These are phyloP conservation scores for Leptura quadrifasciata DNA, from an alignment of 2,888 invertebrate species.

Conservation along the genomic window DNA sequence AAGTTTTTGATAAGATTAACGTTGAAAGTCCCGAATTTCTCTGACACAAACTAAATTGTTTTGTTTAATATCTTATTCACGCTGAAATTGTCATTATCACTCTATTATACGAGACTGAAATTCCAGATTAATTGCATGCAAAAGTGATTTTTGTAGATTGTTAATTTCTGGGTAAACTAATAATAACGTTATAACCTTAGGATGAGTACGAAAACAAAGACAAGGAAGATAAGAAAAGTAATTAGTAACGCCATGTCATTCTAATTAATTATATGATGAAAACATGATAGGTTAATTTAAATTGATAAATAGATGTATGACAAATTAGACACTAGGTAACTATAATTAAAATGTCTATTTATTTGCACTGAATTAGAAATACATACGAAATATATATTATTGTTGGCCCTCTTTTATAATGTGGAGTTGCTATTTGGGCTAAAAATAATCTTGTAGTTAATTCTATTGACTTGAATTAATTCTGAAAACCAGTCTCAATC, in stretches of 20 bases:
- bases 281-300: neutral
- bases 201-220: neutral
- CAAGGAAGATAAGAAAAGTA: conserved; percentile 1
- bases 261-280: neutral
- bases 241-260: conserved; percentile 7
- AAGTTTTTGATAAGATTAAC: conserved; percentile 73
- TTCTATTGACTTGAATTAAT: too few relatives aligned
- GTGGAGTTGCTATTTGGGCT: too few relatives aligned
- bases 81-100: conserved; percentile 51
- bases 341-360: neutral
- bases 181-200: conserved; percentile 7
- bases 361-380: too few relatives aligned
- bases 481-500: too few relatives aligned
- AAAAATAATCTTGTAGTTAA: too few relatives aligned
- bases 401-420: too few relatives aligned
- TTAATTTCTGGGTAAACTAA: conserved; percentile 19
- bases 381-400: too few relatives aligned
- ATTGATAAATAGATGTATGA: neutral
- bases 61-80: conserved; percentile 58
- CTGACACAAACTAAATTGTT: conserved; percentile 66
- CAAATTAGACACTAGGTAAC: too few relatives aligned
- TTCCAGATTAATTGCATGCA: conserved; percentile 46
- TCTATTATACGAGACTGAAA: conserved; percentile 42
- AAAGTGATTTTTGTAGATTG: conserved; percentile 37
- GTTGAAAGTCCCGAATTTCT: conserved; percentile 62